Percentiles rank a stretch among this genome's conserved stretches.
phyloP scores from a whole-genome alignment of 2,797 vertebrate genomes.

The Acanthornis magna region DNA sequence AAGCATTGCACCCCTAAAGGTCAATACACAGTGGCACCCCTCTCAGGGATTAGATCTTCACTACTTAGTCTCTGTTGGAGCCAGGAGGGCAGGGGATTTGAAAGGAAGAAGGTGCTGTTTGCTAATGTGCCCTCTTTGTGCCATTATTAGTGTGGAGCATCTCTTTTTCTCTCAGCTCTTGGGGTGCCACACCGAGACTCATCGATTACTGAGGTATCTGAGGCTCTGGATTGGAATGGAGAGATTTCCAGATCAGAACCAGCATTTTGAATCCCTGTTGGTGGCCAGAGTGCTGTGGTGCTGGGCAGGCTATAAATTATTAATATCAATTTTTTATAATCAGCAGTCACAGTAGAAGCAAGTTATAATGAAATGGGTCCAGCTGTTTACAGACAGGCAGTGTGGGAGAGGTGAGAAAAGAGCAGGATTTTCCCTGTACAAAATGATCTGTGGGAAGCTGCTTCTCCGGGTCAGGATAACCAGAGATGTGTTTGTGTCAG shows the following conservation, averaged over 20 bases:
- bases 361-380: not conserved
- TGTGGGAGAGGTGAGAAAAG: not conserved
- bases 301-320: conserved; percentile 5
- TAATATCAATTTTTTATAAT: not conserved
- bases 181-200: not conserved
- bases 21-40: not conserved
- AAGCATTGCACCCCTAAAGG: not conserved
- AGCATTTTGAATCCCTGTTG: not conserved
- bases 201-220: not conserved
- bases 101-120: not conserved
- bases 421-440: not conserved
- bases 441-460: not conserved
- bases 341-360: not conserved
- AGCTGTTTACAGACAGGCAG: not conserved
- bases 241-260: not conserved
- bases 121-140: not conserved
- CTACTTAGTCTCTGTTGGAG: not conserved
- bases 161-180: not conserved
- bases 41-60: not conserved
- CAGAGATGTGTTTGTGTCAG: not conserved
- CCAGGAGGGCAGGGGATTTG: not conserved
- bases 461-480: not conserved
- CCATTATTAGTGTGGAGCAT: not conserved
- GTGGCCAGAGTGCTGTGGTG: not conserved
- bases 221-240: not conserved